A percentile compares a stretch with the other conserved stretches of the same genome.
Conservation (phyloP, 2,113 vertebrate species). For the Carollia perspicillata region DNA sequence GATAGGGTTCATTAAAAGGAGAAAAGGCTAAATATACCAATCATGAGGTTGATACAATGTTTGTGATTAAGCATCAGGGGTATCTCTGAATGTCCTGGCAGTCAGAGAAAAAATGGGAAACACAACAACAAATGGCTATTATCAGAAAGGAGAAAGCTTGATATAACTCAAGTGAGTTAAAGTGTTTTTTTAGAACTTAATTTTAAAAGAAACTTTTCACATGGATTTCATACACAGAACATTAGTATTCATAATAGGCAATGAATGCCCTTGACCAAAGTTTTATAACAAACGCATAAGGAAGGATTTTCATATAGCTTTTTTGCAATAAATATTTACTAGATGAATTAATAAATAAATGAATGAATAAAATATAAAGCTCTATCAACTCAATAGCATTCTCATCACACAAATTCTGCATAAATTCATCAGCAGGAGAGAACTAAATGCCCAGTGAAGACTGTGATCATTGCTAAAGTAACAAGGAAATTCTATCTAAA, state of each 20-base stretch:
- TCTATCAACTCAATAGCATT: not conserved
- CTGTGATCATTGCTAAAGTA: not conserved
- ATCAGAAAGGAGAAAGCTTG: not conserved
- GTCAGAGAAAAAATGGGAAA: not conserved
- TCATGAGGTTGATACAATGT: not conserved
- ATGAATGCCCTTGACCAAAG: not conserved
- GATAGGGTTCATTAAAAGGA: not conserved
- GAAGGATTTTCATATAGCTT: not conserved
- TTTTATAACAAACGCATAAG: not conserved
- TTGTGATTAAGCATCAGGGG: not conserved
- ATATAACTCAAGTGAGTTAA: not conserved
- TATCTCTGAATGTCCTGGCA: not conserved
- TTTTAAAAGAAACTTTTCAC: slow-evolving; percentile 23
- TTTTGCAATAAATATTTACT: slow-evolving; percentile 45
- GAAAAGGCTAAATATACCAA: not conserved
- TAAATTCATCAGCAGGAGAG: not conserved
- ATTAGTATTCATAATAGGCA: not conserved
- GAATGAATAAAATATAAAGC: slow-evolving; percentile 5
- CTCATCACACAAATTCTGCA: not conserved
- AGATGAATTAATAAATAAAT: slow-evolving; percentile 42
- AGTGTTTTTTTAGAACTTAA: not conserved
- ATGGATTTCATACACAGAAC: not conserved
- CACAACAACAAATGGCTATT: not conserved
- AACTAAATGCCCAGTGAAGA: not conserved
- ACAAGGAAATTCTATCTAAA: not conserved